These are phyloP conservation scores for Eupsilia transversa DNA, from an alignment of 2,888 invertebrate genomes.

Conservation along the genomic window DNA sequence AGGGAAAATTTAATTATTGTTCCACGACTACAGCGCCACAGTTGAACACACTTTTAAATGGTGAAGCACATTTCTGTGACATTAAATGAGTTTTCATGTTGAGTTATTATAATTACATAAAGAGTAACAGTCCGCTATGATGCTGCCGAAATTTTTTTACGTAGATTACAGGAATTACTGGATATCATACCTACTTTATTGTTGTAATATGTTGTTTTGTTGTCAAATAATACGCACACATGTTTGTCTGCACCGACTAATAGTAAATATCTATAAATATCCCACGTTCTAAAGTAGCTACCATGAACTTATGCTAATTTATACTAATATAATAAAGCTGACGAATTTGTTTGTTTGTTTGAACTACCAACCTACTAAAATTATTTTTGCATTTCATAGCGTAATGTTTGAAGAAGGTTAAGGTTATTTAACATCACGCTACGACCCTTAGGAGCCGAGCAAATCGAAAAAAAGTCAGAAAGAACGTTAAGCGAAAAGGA, in stretches of 20 bases:
- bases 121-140: conserved; percentile 66
- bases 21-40: conserved; percentile 81
- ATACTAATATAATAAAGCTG: too few relatives aligned
- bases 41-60: conserved; percentile 87
- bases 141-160: conserved; percentile 39
- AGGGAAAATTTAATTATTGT: conserved; percentile 89
- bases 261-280: neutral
- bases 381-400: too few relatives aligned
- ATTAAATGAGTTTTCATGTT: conserved; percentile 83
- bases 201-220: neutral
- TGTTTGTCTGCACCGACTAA: conserved; percentile 6
- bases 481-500: too few relatives aligned
- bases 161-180: conserved; percentile 12
- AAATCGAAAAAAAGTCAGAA: too few relatives aligned
- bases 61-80: conserved; percentile 83
- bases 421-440: too few relatives aligned
- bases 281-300: conserved; percentile 32
- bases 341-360: too few relatives aligned
- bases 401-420: too few relatives aligned
- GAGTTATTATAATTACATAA: conserved; percentile 82
- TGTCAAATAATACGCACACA: neutral
- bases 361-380: too few relatives aligned
- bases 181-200: neutral
- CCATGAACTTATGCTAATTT: conserved; percentile 39
- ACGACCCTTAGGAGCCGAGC: too few relatives aligned